Percentiles rank a stretch among this genome's conserved stretches.
phyloP scores from a whole-genome alignment of 2,888 invertebrate genomes.

The Parasteatoda lunata region DNA sequence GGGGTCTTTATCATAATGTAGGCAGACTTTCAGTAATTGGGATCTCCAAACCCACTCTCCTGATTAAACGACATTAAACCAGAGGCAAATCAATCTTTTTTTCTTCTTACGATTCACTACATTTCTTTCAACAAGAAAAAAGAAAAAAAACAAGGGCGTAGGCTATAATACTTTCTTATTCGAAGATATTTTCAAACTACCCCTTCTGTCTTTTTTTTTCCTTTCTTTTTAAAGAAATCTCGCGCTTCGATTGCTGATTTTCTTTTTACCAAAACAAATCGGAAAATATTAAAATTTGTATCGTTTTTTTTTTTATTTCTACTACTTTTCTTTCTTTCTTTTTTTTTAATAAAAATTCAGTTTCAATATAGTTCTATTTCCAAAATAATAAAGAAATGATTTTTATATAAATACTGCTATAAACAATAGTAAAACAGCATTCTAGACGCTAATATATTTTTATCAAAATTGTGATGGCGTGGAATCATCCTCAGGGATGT shows the following conservation, averaged over 20 bases:
- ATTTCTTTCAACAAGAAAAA: not conserved
- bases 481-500: too few species aligned
- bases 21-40: constrained; percentile 55
- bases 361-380: not conserved
- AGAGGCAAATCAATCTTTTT: constrained; percentile 56
- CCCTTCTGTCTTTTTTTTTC: not conserved
- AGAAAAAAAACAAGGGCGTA: not conserved
- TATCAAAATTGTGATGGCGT: too few species aligned
- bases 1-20: constrained; percentile 55
- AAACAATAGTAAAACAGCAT: not conserved
- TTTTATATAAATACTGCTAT: not conserved
- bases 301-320: not conserved
- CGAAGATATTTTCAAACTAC: too few species aligned
- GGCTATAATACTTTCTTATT: not conserved
- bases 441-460: not conserved
- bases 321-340: not conserved
- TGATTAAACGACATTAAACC: constrained; percentile 64
- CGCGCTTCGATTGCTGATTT: not conserved
- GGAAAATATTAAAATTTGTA: not conserved
- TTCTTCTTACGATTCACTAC: not conserved
- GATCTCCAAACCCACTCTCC: constrained; percentile 48
- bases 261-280: not conserved
- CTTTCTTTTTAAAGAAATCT: not conserved
- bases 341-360: not conserved
- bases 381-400: not conserved